Base-by-base conservation (phyloP, 2,113 vertebrate species). In the Mormyrus iriodes region DNA sequence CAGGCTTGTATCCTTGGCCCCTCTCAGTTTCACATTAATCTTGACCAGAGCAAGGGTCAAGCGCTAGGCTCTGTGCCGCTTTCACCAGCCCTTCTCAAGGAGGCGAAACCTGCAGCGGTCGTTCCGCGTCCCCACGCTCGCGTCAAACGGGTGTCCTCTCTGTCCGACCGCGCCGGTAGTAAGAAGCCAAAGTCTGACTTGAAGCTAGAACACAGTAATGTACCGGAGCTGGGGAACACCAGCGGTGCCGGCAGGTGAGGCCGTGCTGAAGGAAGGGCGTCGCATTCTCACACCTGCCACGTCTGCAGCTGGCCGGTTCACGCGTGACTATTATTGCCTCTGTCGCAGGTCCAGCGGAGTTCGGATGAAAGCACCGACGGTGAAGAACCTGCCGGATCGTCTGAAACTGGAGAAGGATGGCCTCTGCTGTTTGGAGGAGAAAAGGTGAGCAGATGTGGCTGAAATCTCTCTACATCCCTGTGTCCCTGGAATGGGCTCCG, bases 311-410 rank as follows among this genome's bases (percentile, higher is more conserved):
- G 35, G 0, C 35, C 2, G 73, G 35, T 19, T 42, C 35, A 79
- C 17, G 35, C 0, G 35, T 2, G 13, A 42, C 39, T 79, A 17
- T 42, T 1, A 35, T 15, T 79, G 73, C 73, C 35, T 79, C 27
- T 2, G 0, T 39, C 93, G 90, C 92, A 96, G 97, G 73, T 93
- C 92, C 17, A 96, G 96, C 4, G 95, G 97, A 65, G 96, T 97
- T 21, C 96, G 97, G 55, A 97, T 97, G 90, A 97, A 97, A 93
- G 96, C 97, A 0, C 97, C 97, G 3, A 97, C 96, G 0, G 94
- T 97, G 49, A 97, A 95, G 88, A 96, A 95, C 10, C 92, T 97
- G 39, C 92, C 97, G 0, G 95, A 97, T 88, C 93, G 97, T 90
- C 96, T 96, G 39, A 94, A 94, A 42, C 82, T 95, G 53, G 95